A percentile compares a stretch with the other conserved stretches of the same genome.
Conservation (phyloP, 2,113 vertebrate genomes). For the Antigone vipio region DNA sequence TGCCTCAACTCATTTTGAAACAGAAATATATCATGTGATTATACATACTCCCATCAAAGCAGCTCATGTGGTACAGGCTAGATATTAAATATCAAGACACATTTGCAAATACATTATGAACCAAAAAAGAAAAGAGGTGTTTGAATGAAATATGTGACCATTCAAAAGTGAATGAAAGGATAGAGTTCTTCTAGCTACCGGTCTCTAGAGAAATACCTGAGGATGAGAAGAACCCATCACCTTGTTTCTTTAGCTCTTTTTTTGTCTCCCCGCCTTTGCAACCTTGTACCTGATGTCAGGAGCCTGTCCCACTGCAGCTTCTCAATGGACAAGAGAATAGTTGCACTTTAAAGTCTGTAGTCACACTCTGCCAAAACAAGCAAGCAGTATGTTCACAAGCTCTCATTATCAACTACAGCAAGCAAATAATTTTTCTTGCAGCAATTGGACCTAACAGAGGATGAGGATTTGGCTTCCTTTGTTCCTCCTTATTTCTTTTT, state of each 20-base stretch:
- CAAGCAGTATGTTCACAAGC: background rate
- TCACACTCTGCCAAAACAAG: background rate
- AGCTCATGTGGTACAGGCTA: background rate
- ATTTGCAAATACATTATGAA: background rate
- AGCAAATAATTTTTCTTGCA: background rate
- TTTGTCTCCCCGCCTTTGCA: accelerated
- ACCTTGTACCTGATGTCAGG: background rate
- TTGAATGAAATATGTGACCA: background rate
- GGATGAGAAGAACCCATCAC: background rate
- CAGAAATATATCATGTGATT: background rate
- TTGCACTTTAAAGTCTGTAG: background rate
- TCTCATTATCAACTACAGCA: background rate
- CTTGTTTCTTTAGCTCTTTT: background rate
- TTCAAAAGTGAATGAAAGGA: background rate
- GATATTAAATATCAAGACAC: background rate
- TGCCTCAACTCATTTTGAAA: background rate
- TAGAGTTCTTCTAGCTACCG: background rate
- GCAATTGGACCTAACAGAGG: background rate
- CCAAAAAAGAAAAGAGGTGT: background rate
- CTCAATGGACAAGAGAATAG: background rate
- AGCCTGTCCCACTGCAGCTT: background rate
- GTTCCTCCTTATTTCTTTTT: background rate
- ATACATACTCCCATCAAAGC: background rate
- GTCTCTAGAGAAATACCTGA: background rate
- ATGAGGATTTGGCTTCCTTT: background rate